Conservation (phyloP, 2,113 vertebrate genomes). For the Cochlearius cochlearius region DNA sequence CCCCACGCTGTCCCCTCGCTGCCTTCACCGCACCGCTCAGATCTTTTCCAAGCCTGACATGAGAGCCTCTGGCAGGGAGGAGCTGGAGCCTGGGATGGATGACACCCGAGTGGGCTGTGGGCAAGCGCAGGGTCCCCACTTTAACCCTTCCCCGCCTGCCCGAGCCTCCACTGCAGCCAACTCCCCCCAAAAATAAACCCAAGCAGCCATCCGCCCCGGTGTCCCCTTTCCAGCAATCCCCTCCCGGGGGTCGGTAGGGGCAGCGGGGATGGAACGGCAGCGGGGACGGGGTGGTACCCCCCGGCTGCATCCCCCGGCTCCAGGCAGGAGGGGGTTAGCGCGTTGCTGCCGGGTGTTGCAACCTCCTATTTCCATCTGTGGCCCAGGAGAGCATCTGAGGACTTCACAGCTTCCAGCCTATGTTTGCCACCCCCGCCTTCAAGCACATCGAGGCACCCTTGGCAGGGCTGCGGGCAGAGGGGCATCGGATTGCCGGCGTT, state of each 20-base stretch:
- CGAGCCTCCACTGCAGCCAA: background rate
- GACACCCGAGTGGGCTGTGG: slow-evolving; percentile 26
- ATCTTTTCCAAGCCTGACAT: slow-evolving; percentile 11
- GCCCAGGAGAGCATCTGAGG: slow-evolving; percentile 44
- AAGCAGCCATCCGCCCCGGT: rapidly evolving
- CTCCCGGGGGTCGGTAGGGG: background rate
- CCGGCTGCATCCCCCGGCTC: background rate
- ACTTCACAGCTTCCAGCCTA: slow-evolving; percentile 31
- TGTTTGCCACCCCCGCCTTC: background rate
- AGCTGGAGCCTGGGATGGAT: background rate
- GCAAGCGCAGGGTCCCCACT: background rate
- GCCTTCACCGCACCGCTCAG: background rate
- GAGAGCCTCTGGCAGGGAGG: slow-evolving; percentile 22
- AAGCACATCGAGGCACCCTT: background rate
- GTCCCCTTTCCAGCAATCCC: background rate
- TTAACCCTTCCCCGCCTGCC: background rate
- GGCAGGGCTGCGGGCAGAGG: background rate
- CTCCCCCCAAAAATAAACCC: background rate
- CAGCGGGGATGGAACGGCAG: background rate
- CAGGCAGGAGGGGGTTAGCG: background rate
- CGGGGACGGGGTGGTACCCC: background rate
- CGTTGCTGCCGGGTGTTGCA: slow-evolving; percentile 51
- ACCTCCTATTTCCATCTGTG: slow-evolving; percentile 64
- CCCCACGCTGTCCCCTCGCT: background rate
- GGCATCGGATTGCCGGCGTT: background rate